phyloP scores from a whole-genome alignment of 2,888 invertebrate species.

The Petrolisthes cinctipes region DNA sequence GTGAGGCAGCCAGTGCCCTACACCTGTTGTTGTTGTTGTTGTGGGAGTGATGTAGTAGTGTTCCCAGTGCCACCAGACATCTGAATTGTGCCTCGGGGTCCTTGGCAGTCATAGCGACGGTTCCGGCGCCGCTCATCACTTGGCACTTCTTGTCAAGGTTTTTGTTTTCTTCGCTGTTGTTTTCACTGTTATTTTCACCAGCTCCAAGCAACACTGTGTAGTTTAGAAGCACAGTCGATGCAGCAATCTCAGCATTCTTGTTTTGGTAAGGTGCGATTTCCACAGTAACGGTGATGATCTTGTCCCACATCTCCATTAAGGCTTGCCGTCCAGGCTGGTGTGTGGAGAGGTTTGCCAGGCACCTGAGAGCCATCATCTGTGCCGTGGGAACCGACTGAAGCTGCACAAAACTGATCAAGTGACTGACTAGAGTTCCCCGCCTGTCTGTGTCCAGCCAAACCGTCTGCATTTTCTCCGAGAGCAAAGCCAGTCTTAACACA shows the following conservation, averaged over 20 bases:
- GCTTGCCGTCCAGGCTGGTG: conserved; percentile 75
- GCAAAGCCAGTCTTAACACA: conserved; percentile 84
- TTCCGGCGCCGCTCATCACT: conserved; percentile 74
- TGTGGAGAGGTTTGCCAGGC: conserved; percentile 71
- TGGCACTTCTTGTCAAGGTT: conserved; percentile 68
- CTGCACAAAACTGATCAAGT: conserved; percentile 70
- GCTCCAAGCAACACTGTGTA: conserved; percentile 73
- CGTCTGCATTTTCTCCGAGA: conserved; percentile 77
- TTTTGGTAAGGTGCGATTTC: conserved; percentile 66
- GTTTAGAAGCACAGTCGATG: conserved; percentile 81
- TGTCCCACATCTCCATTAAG: conserved; percentile 73
- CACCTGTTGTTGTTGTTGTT: conserved; percentile 15
- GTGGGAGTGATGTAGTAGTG: conserved; percentile 71
- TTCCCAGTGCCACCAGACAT: conserved; percentile 82
- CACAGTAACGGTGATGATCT: conserved; percentile 72
- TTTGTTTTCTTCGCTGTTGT: no score
- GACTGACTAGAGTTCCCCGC: conserved; percentile 70
- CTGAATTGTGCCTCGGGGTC: conserved; percentile 84
- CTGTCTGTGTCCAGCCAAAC: conserved; percentile 71
- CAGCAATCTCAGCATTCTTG: conserved; percentile 77
- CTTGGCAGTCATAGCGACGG: conserved; percentile 73
- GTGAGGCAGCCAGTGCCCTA: conserved; percentile 61
- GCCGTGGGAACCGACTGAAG: conserved; percentile 76
- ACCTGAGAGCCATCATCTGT: conserved; percentile 81
- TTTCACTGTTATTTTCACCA: conserved; percentile 32